A percentile compares a stretch with the other conserved stretches of the same genome.
Conservation (phyloP, 1,140 invertebrate species). For the Stenopsyche tienmushanensis region DNA sequence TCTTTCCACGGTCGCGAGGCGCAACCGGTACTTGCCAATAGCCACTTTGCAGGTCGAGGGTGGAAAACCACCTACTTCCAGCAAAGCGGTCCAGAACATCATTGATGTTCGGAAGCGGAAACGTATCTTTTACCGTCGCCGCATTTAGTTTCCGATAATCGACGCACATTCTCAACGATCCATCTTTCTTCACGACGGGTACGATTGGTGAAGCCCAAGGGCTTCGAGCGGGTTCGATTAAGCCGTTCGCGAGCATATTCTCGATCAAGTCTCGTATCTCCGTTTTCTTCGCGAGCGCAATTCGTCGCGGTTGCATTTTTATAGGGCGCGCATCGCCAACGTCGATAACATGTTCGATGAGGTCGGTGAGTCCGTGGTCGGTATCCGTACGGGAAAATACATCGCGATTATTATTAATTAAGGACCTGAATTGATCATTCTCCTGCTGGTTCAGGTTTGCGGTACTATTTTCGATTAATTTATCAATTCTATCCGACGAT, state of each 20-base stretch:
- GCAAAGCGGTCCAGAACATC: conserved; percentile 47
- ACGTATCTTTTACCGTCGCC: conserved; percentile 45
- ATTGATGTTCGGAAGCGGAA: conserved; percentile 52
- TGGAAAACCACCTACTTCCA: too few relatives aligned
- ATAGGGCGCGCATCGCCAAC: not conserved
- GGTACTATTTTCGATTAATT: not conserved
- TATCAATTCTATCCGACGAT: not conserved
- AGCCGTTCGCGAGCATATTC: conserved; percentile 43
- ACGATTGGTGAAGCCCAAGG: conserved; percentile 47
- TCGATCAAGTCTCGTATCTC: conserved; percentile 38
- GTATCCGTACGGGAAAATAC: not conserved
- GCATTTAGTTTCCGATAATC: conserved; percentile 46
- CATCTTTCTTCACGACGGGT: conserved; percentile 46
- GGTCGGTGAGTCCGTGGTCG: not conserved
- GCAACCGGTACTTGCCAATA: too few relatives aligned
- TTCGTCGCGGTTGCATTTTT: conserved; percentile 39
- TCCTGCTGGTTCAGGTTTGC: not conserved
- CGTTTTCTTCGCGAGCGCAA: conserved; percentile 36
- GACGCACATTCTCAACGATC: conserved; percentile 44
- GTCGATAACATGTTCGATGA: not conserved
- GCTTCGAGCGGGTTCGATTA: conserved; percentile 46
- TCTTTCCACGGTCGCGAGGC: too few relatives aligned
- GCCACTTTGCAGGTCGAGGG: too few relatives aligned
- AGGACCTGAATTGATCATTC: not conserved
- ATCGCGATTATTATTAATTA: not conserved